Base-by-base conservation (phyloP, 2,888 invertebrate species). In the Acleris laterana region DNA sequence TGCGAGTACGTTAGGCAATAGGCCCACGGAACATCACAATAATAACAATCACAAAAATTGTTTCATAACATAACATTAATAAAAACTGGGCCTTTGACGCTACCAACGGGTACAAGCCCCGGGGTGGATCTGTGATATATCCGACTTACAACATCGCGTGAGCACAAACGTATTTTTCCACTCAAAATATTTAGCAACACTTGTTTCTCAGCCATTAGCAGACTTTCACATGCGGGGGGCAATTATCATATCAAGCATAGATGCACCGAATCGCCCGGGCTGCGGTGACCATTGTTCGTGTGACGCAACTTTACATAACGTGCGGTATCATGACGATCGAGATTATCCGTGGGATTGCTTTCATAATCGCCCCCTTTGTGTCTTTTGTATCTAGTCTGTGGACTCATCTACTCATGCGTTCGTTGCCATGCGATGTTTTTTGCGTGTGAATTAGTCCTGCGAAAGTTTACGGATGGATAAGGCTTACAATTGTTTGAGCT, bases 281-380 rank as follows among this genome's bases (percentile, higher is more conserved):
- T 62, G 69, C 72, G 71, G 75, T 75, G 76, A 72, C 72, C 77
- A 76, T 78, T 77, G 79, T 80, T 68, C 68, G 57, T 53, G 74
- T 84, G 83, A 81, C 72, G 86, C 78, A 84, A 85, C 74, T 77
- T 84, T 80, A 85, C 83, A 81, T 83, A 83, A 83, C 77, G 70
- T 38, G 38, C 71, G 74, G 77, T 80, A 76, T 72, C 74, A 74
- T 72, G 70, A 74, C 78, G 83, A 82, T 81, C 75, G 70, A 74
- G 82, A 88, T 88, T 89, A 85, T 78, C 71, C 80, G 84, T 83
- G 85, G 79, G 87, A 85, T 83, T 80, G 78, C 75, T 82, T 84
- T 83, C 85, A 74, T 81, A 86, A 85, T 60, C 51, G 38, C 51
- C 46, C 44, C 16, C 61, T 61, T 61, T 61, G 61, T 66, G 19